These are phyloP conservation scores for Eremophila alpestris DNA, from an alignment of 2,797 vertebrate species.

Conservation along the genomic window DNA sequence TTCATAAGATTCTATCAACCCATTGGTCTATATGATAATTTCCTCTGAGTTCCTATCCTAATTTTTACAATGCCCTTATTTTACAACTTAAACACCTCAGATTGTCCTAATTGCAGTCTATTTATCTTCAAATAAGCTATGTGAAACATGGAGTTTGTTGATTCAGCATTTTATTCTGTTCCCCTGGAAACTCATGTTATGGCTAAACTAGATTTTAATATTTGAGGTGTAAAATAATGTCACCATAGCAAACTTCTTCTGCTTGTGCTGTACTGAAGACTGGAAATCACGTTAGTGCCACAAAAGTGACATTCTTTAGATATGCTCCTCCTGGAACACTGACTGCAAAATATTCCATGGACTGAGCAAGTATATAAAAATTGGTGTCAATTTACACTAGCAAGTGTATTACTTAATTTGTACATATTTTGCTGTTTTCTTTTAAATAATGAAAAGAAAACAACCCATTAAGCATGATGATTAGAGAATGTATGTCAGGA, in stretches of 20 bases:
- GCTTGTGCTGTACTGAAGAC: background rate
- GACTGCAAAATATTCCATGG: background rate
- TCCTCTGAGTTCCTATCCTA: background rate
- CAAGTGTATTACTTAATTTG: background rate
- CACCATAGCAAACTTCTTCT: background rate
- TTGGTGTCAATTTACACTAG: background rate
- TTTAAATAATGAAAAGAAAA: background rate
- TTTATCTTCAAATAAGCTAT: background rate
- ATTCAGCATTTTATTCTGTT: background rate
- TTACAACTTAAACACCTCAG: background rate
- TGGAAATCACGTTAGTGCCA: background rate
- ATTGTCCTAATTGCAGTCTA: background rate
- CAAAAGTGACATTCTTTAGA: background rate
- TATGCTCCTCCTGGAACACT: background rate
- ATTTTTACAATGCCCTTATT: background rate
- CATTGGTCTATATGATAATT: background rate
- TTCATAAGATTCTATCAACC: background rate
- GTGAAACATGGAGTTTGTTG: background rate
- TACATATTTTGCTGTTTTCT: background rate
- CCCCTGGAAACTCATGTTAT: background rate
- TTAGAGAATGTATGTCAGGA: background rate
- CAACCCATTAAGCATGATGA: background rate
- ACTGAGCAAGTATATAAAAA: background rate
- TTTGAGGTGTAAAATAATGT: background rate
- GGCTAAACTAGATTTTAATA: background rate